Conservation (phyloP, 2,888 invertebrate species). For the Eudemis profundana region DNA sequence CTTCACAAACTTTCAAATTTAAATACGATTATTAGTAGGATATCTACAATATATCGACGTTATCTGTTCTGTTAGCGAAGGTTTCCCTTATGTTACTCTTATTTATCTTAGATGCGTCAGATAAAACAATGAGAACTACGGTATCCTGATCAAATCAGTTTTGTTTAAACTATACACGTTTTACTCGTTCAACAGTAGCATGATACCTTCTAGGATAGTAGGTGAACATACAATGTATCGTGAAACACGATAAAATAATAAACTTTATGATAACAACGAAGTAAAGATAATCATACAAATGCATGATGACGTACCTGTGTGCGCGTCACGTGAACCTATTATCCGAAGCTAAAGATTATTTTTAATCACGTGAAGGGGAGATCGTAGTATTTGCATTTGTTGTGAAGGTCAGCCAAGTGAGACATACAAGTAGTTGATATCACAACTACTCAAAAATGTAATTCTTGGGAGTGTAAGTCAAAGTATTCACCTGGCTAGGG, state of each 20-base stretch:
- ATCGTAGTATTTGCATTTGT: neutral
- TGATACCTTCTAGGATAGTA: neutral
- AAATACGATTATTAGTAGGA: no score
- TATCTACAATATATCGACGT: no score
- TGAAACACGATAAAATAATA: neutral
- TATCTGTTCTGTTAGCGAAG: no score
- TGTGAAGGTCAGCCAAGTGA: slow-evolving; percentile 11
- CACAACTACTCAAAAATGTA: neutral
- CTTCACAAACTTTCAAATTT: no score
- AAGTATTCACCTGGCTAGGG: slow-evolving; percentile 87
- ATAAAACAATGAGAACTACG: no score
- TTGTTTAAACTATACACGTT: no score
- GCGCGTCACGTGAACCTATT: slow-evolving; percentile 7
- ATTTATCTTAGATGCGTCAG: no score
- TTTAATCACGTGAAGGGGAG: slow-evolving; percentile 22
- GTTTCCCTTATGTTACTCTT: no score
- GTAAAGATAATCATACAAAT: slow-evolving; percentile 11
- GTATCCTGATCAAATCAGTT: no score
- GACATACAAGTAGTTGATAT: neutral
- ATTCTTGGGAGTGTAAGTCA: neutral
- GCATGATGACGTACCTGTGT: neutral
- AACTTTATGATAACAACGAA: neutral
- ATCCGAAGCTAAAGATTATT: slow-evolving; percentile 21
- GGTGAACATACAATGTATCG: neutral
- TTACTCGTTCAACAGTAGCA: neutral